Percentiles rank a stretch among this genome's conserved stretches.
These are phyloP conservation scores for Dunckerocampus dactyliophorus DNA, from an alignment of 2,113 vertebrate genomes.

Conservation along the genomic window DNA sequence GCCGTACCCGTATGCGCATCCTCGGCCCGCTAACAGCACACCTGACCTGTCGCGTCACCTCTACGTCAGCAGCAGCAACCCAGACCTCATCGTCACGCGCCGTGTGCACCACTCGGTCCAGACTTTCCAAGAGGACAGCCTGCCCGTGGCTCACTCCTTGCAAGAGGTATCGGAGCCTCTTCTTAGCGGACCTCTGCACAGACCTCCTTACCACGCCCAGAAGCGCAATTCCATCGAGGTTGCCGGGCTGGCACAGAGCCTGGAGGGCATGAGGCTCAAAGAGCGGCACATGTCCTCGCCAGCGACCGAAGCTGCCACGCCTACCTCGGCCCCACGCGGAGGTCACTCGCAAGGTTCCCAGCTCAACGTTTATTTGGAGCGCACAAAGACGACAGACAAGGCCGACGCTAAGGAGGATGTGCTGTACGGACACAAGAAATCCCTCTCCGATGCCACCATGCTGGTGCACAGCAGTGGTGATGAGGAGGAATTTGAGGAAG, in stretches of 20 bases:
- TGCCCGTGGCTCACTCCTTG: conserved; percentile 93
- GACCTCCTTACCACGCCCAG: conserved; percentile 71
- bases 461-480: conserved; percentile 95
- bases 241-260: conserved; percentile 80
- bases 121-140: conserved; percentile 96
- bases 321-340: conserved; percentile 39
- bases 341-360: conserved; percentile 73
- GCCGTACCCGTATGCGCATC: conserved; percentile 82
- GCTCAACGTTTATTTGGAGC: conserved; percentile 76
- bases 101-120: conserved; percentile 96
- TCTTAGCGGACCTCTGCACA: conserved; percentile 72
- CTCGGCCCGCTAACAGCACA: conserved; percentile 93
- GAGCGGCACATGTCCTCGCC: conserved; percentile 84
- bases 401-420: conserved; percentile 65
- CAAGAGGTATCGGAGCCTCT: conserved; percentile 96
- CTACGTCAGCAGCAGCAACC: conserved; percentile 93
- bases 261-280: conserved; percentile 87
- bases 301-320: conserved; percentile 73
- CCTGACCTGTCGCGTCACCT: conserved; percentile 92
- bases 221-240: conserved; percentile 95
- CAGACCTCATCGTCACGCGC: conserved; percentile 90
- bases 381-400: conserved; percentile 71
- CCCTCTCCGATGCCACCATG: conserved; percentile 94
- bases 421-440: conserved; percentile 87
- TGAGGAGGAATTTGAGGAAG: conserved; percentile 89